These are phyloP conservation scores for Volucella zonaria DNA, from an alignment of 2,888 invertebrate species.

Conservation along the genomic window DNA sequence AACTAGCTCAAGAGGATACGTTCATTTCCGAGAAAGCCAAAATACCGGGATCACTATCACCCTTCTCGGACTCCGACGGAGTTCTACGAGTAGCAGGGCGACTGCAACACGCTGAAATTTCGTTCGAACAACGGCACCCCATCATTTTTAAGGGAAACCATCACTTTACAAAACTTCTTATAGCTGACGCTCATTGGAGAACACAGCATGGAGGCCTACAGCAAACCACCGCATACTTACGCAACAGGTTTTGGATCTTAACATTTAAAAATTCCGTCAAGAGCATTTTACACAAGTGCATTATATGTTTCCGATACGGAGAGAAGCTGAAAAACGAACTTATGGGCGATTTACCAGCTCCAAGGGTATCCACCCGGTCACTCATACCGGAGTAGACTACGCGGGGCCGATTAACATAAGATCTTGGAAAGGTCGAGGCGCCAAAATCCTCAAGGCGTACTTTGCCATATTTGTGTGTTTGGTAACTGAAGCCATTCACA, in stretches of 20 bases:
- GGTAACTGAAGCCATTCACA: no score
- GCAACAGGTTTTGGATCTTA: not conserved
- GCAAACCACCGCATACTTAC: not conserved
- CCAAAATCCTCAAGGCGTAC: no score
- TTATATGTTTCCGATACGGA: slow-evolving; percentile 11
- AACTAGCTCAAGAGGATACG: no score
- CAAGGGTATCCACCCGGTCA: slow-evolving; percentile 1
- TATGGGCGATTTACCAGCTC: slow-evolving; percentile 1
- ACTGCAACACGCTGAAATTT: not conserved
- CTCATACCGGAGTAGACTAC: slow-evolving; percentile 11
- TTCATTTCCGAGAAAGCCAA: not conserved
- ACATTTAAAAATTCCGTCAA: not conserved
- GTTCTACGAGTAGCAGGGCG: not conserved
- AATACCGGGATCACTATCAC: not conserved
- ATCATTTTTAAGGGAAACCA: not conserved
- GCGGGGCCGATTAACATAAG: slow-evolving; percentile 4
- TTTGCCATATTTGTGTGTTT: no score
- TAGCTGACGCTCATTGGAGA: not conserved
- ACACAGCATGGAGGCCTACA: not conserved
- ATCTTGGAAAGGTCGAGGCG: slow-evolving; percentile 11
- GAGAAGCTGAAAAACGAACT: not conserved
- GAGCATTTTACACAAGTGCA: no score
- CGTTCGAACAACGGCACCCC: not conserved
- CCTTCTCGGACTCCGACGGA: not conserved
- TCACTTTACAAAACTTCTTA: not conserved